Conservation (phyloP, 2,113 vertebrate genomes). For the Daboia siamensis region DNA sequence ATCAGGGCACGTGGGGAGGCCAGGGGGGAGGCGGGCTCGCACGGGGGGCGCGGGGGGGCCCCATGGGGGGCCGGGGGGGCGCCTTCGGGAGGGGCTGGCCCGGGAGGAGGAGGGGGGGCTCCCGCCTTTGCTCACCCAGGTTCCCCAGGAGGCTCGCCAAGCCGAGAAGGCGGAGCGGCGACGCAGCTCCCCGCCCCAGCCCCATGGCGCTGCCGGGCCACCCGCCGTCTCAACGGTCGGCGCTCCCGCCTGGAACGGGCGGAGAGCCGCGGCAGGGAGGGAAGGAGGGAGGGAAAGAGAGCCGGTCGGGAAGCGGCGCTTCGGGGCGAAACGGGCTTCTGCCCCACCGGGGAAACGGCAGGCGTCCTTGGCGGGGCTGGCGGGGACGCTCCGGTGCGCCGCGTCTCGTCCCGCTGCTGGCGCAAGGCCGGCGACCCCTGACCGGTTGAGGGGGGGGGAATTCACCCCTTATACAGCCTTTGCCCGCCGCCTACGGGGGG, state of each 20-base stretch:
- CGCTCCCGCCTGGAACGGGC: not conserved
- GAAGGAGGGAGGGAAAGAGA: no score
- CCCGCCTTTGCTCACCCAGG: not conserved
- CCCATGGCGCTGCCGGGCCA: not conserved
- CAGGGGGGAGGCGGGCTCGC: not conserved
- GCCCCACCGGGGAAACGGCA: not conserved
- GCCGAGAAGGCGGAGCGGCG: not conserved
- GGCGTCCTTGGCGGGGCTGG: not conserved
- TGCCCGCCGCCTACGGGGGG: no score
- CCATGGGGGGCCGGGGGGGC: not conserved
- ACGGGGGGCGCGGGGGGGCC: not conserved
- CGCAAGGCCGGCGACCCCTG: not conserved
- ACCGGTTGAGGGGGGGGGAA: no score
- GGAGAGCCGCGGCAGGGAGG: not conserved
- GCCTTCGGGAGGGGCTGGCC: not conserved
- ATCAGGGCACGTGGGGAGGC: not conserved
- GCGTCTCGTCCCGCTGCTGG: not conserved
- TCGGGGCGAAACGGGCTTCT: not conserved
- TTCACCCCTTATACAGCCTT: no score
- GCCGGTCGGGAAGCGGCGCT: not conserved
- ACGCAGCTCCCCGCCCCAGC: not conserved
- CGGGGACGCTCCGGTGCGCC: not conserved
- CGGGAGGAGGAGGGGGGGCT: no score
- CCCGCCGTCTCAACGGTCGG: not conserved
- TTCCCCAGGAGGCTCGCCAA: not conserved